Percentiles rank a stretch among this genome's conserved stretches.
phyloP scores from a whole-genome alignment of 2,888 invertebrate genomes.

The Pocota personata region DNA sequence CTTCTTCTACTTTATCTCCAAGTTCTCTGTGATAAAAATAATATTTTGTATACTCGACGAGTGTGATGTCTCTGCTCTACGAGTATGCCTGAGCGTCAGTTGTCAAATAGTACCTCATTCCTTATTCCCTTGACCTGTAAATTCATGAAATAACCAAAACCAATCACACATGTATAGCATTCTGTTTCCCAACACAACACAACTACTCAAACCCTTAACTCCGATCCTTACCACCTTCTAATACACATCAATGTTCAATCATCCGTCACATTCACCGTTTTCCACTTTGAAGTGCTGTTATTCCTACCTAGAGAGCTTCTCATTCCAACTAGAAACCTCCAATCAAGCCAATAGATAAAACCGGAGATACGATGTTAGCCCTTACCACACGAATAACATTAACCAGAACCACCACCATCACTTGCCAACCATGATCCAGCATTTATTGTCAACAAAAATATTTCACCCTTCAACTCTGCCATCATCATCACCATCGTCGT shows the following conservation, averaged over 20 bases:
- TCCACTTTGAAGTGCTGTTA: conserved; percentile 4
- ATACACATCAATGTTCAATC: conserved; percentile 27
- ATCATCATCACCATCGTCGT: conserved; percentile 5
- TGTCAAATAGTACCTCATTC: too few species aligned
- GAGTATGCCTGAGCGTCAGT: too few species aligned
- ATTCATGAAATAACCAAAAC: neutral
- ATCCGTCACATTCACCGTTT: conserved; percentile 14
- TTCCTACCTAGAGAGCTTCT: neutral
- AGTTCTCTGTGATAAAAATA: too few species aligned
- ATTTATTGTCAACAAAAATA: conserved; percentile 67
- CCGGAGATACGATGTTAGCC: conserved; percentile 8
- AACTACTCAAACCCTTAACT: too few species aligned
- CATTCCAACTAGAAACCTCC: neutral
- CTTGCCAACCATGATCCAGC: conserved; percentile 19
- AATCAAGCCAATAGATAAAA: conserved; percentile 12
- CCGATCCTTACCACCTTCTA: neutral
- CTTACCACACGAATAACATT: conserved; percentile 5
- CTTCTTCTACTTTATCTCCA: too few species aligned
- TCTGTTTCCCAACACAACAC: too few species aligned
- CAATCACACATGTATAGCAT: neutral
- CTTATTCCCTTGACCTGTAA: too few species aligned
- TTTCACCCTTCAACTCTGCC: conserved; percentile 25
- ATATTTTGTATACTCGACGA: too few species aligned
- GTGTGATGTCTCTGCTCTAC: too few species aligned
- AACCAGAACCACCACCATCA: conserved; percentile 5